Percentiles rank a stretch among this genome's conserved stretches.
Conservation (phyloP, 1,140 invertebrate species). For the Melipona quadrifasciata region DNA sequence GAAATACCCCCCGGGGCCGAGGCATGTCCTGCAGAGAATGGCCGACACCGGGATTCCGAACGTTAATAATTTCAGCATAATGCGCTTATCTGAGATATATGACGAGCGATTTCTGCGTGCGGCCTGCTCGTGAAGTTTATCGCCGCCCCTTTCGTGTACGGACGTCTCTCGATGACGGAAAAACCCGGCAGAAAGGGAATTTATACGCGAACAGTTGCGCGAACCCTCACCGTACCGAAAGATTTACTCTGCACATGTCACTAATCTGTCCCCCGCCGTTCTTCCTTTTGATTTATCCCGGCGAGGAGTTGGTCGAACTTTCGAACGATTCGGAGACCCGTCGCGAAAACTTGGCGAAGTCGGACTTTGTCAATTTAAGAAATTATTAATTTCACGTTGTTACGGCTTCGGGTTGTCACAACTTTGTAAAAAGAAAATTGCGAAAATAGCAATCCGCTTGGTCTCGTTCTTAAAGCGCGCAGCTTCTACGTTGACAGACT, state of each 20-base stretch:
- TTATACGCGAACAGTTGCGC: slow-evolving; percentile 49
- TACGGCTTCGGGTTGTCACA: too few relatives aligned
- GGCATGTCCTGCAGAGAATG: slow-evolving; percentile 19
- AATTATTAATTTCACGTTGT: too few relatives aligned
- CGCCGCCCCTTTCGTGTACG: slow-evolving; percentile 75
- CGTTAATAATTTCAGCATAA: slow-evolving; percentile 47
- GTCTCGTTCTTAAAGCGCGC: too few relatives aligned
- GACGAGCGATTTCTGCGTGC: slow-evolving; percentile 55
- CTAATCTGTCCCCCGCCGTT: background rate
- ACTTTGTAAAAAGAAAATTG: too few relatives aligned
- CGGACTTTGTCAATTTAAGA: too few relatives aligned
- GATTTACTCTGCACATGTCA: slow-evolving; percentile 54
- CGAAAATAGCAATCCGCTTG: too few relatives aligned
- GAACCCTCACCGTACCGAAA: slow-evolving; percentile 8
- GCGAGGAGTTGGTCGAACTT: background rate
- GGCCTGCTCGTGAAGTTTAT: slow-evolving; percentile 74
- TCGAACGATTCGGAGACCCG: too few relatives aligned
- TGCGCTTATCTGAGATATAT: slow-evolving; percentile 41
- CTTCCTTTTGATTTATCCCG: slow-evolving; percentile 51
- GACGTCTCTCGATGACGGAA: slow-evolving; percentile 66
- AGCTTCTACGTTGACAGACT: too few relatives aligned
- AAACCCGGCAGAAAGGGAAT: slow-evolving; percentile 67
- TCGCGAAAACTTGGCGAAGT: background rate
- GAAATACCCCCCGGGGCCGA: background rate
- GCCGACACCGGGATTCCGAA: background rate